Base-by-base conservation (phyloP, 2,113 vertebrate species). In the Trogon surrucura region DNA sequence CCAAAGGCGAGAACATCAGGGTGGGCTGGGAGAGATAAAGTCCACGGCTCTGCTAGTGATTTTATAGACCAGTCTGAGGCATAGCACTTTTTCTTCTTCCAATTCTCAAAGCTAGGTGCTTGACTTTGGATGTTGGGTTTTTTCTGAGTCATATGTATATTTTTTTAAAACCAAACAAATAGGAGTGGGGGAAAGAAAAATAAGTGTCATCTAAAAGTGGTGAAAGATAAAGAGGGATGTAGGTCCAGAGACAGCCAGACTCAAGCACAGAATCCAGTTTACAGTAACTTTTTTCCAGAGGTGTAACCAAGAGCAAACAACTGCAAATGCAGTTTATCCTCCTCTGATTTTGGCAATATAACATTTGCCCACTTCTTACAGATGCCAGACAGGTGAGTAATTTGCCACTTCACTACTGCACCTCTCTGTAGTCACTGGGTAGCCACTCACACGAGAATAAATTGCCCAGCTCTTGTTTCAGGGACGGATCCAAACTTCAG, bases 361-460 rank as follows among this genome's bases (percentile, higher is more conserved):
- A 86, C 50, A 86, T 95, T 67, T 89, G 81, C 26, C 29, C 71
- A 77, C 66, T 91, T 87, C 86, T 84, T 75, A 81, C 53, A 38
- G 66, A 93, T 80, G 80, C 56, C 86, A 93, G 73, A 64, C 34
- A 87, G 85, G 90, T 85, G 91, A 93, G 85, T 66, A 86, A 94
- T 75, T 87, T 77, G 64, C 74, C 81, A 79, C 56, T 19, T 30
- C 56, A 12, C 74, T 27, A 20, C 72, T 65, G 47, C 54, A 80
- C 29, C 73, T 83, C 87, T 89, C 75, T 36, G 64, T 61, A 90
- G 80, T 47, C 32, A 34, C 85, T 6, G 36, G 27, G 84, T 30
- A 75, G 71, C 51, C 25, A 8, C 66, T 86, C 21, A 62, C 15
- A 61, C 0, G 30, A 61, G 50, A 30, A 71, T 48, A 94, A 94